These are phyloP conservation scores for Pristionchus pacificus DNA, from an alignment of 1,140 invertebrate genomes.

Conservation along the genomic window DNA sequence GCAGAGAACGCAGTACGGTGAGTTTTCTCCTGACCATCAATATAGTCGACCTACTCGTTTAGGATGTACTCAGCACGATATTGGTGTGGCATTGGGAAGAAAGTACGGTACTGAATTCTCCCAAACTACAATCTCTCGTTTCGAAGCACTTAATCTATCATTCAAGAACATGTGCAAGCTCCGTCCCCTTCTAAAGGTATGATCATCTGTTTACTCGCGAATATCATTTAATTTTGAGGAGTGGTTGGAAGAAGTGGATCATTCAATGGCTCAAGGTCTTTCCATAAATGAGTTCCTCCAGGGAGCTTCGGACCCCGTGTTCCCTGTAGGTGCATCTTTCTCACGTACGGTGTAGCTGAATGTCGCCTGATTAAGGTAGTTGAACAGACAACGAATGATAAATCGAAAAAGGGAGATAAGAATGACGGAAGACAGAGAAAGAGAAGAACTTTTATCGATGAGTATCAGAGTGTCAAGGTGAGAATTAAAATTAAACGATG, in stretches of 20 bases:
- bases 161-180: conserved; percentile 99
- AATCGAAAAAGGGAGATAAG: background rate
- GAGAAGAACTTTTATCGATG: conserved; percentile 95
- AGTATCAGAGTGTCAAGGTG: conserved; percentile 74
- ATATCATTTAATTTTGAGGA: too few relatives aligned
- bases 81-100: conserved; percentile 95
- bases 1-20: conserved; percentile 82
- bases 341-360: too few relatives aligned
- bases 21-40: conserved; percentile 24
- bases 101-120: conserved; percentile 97
- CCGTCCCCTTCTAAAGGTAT: conserved; percentile 78
- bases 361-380: background rate
- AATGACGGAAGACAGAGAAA: conserved; percentile 68
- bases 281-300: conserved; percentile 48
- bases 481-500: too few relatives aligned
- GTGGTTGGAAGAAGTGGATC: conserved; percentile 93
- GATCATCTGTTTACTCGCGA: conserved; percentile 63
- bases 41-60: conserved; percentile 7
- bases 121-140: conserved; percentile 95
- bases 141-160: conserved; percentile 93
- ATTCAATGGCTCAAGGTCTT: conserved; percentile 64
- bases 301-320: too few relatives aligned
- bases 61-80: conserved; percentile 97
- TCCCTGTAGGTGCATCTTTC: too few relatives aligned
- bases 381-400: background rate